phyloP scores from a whole-genome alignment of 1,140 invertebrate species.

The Teleopsis dalmanni region DNA sequence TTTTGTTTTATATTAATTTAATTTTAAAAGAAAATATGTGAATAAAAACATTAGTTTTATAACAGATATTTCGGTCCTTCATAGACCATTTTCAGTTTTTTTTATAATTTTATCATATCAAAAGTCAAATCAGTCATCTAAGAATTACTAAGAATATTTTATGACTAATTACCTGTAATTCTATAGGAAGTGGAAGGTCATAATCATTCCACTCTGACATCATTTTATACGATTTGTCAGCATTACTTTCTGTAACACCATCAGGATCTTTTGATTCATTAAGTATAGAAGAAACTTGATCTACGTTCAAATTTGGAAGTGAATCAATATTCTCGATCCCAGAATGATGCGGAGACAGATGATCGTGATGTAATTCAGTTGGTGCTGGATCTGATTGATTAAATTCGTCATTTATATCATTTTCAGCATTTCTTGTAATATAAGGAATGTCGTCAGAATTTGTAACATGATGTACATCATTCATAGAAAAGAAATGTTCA shows the following conservation, averaged over 20 bases:
- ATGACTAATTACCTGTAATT: too few species aligned
- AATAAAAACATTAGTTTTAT: too few species aligned
- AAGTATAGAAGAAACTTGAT: slow-evolving; percentile 41
- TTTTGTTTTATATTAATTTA: too few species aligned
- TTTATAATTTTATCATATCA: too few species aligned
- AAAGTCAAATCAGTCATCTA: too few species aligned
- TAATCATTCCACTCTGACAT: slow-evolving; percentile 59
- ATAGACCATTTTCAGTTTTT: too few species aligned
- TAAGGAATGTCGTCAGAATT: slow-evolving; percentile 27
- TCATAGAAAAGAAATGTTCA: slow-evolving; percentile 25
- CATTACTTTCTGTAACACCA: not conserved
- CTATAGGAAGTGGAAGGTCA: slow-evolving; percentile 1
- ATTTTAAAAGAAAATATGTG: too few species aligned
- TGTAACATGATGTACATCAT: slow-evolving; percentile 21
- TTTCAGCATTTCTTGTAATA: slow-evolving; percentile 36
- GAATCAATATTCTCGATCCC: slow-evolving; percentile 46
- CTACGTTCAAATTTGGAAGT: slow-evolving; percentile 48
- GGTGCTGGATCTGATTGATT: slow-evolving; percentile 50
- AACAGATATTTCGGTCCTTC: too few species aligned
- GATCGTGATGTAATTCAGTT: slow-evolving; percentile 45
- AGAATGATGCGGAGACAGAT: slow-evolving; percentile 47
- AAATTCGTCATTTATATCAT: slow-evolving; percentile 42
- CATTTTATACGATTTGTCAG: slow-evolving; percentile 20
- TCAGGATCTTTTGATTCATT: slow-evolving; percentile 24
- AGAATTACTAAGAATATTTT: too few species aligned